These are phyloP conservation scores for Trachemys scripta DNA, from an alignment of 2,113 vertebrate species.

Conservation along the genomic window DNA sequence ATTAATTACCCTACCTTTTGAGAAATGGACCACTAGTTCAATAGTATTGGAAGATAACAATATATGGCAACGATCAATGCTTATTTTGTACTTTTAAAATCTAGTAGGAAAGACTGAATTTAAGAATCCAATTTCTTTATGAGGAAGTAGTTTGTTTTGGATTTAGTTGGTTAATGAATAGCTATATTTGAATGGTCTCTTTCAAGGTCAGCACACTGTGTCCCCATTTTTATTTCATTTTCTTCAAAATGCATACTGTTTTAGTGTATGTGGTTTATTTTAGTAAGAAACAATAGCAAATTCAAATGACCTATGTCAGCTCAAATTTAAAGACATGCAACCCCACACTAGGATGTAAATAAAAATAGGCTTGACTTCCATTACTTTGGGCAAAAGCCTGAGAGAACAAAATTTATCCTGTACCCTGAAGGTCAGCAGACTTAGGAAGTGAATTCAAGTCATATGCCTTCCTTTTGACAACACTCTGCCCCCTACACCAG, in stretches of 20 bases:
- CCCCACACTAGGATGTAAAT: not conserved
- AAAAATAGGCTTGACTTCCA: not conserved
- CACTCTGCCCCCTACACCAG: not conserved
- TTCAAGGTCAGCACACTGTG: not conserved
- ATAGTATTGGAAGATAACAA: not conserved
- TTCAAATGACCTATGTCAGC: not conserved
- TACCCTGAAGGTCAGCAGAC: not conserved
- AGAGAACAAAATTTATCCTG: not conserved
- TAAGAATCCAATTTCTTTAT: not conserved
- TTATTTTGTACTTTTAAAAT: conserved; percentile 1
- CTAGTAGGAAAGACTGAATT: not conserved
- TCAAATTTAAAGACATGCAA: not conserved
- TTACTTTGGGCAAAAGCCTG: not conserved
- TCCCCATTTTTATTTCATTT: not conserved
- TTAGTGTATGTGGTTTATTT: not conserved
- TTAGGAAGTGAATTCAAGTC: not conserved
- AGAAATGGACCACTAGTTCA: not conserved
- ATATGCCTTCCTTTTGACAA: not conserved
- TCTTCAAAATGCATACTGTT: not conserved
- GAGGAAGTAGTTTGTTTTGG: not conserved
- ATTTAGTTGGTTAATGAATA: not conserved
- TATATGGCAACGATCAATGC: not conserved
- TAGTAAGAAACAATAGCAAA: not conserved
- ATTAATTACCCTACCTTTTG: not conserved
- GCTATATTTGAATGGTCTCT: not conserved